Evolutionary conservation across 2,888 invertebrate species (phyloP).

Genomic region (Drepanosiphum platanoidis): DNA sequence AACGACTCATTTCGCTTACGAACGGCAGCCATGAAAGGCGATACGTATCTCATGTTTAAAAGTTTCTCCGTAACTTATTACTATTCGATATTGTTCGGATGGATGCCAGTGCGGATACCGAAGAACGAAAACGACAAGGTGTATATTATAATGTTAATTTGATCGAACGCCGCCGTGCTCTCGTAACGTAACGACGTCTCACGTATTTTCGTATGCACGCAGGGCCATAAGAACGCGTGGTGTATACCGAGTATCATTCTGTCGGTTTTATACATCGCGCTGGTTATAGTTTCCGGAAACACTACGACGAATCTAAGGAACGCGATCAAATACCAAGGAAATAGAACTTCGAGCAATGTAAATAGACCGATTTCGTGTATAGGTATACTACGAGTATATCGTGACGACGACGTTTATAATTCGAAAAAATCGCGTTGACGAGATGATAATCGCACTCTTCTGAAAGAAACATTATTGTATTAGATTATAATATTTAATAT

Average conservation of each 20-base stretch:
- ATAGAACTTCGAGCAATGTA: conserved; percentile 47
- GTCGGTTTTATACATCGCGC: conserved; percentile 49
- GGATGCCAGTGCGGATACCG: conserved; percentile 63
- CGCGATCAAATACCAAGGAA: conserved; percentile 63
- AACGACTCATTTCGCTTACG: background rate
- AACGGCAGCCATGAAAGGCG: conserved; percentile 26
- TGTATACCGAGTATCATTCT: conserved; percentile 55
- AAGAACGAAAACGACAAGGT: conserved; percentile 30
- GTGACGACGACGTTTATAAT: background rate
- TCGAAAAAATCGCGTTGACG: background rate
- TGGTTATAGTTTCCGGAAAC: conserved; percentile 57
- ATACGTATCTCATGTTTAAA: conserved; percentile 40
- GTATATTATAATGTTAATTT: background rate
- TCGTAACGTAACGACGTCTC: too few species aligned
- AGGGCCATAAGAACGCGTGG: conserved; percentile 55
- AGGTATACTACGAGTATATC: too few species aligned
- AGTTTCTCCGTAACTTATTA: conserved; percentile 62
- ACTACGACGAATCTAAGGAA: conserved; percentile 36
- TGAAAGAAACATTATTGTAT: background rate
- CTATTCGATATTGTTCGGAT: conserved; percentile 62
- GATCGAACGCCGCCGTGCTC: too few species aligned
- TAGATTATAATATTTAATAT: too few species aligned
- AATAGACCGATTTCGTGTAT: background rate
- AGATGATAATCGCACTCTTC: too few species aligned
- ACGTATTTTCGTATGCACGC: too few species aligned